Evolutionary conservation across 2,888 invertebrate species (phyloP).

Genomic region (Dynastes maya): DNA sequence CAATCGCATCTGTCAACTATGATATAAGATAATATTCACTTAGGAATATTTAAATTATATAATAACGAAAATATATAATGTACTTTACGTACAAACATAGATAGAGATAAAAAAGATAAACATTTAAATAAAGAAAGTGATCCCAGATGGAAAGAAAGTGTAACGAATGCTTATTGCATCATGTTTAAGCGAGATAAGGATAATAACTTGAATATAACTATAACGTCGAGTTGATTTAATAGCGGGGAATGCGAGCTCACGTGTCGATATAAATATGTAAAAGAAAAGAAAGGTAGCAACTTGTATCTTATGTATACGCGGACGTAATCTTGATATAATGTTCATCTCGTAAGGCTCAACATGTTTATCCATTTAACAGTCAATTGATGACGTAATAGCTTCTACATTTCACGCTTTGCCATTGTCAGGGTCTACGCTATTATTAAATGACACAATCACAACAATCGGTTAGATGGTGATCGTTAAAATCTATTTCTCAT

Average conservation of each 20-base stretch:
- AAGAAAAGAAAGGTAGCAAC: neutral
- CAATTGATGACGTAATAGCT: neutral
- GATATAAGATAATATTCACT: neutral
- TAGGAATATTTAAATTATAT: too few species aligned
- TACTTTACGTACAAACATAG: neutral
- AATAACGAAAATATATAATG: too few species aligned
- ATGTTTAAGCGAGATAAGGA: neutral
- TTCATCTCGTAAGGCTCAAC: neutral
- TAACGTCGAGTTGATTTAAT: too few species aligned
- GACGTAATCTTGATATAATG: constrained; percentile 1
- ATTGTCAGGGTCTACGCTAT: constrained; percentile 22
- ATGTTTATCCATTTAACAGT: neutral
- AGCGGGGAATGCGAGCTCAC: neutral
- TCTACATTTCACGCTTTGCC: constrained; percentile 1
- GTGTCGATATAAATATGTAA: neutral
- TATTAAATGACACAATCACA: constrained; percentile 4
- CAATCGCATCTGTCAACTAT: neutral
- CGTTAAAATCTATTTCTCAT: neutral
- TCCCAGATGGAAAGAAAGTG: constrained; percentile 21
- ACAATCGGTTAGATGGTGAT: neutral
- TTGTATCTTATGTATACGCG: neutral
- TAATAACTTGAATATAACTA: neutral
- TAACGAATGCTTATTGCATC: constrained; percentile 24
- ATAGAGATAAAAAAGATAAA: neutral
- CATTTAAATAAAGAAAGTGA: constrained; percentile 16